Conservation (phyloP, 2,797 vertebrate species). For the Lagocephalus sceleratus region DNA sequence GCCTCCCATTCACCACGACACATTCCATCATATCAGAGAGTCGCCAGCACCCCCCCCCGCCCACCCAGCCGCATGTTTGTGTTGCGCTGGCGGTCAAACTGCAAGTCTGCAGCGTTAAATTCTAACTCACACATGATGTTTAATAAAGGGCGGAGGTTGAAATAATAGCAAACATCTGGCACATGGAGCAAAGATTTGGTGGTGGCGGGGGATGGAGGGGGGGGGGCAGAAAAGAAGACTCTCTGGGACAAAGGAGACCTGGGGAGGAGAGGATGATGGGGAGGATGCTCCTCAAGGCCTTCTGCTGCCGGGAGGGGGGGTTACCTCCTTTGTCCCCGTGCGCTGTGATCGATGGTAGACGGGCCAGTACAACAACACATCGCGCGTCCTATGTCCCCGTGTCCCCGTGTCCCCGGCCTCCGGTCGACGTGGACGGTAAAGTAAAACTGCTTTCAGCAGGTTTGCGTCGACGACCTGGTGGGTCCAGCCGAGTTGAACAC, state of each 20-base stretch:
- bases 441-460: too few species aligned
- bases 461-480: too few species aligned
- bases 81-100: background rate
- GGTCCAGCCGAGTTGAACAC: constrained; percentile 3
- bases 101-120: background rate
- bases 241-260: constrained; percentile 31
- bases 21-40: constrained; percentile 60
- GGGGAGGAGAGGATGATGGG: constrained; percentile 16
- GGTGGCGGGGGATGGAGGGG: background rate
- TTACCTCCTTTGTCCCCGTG: constrained; percentile 16
- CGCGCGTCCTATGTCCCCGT: too few species aligned
- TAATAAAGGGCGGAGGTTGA: background rate
- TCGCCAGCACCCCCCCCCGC: constrained; percentile 3
- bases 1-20: constrained; percentile 55
- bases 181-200: constrained; percentile 28
- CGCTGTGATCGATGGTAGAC: too few species aligned
- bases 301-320: constrained; percentile 5
- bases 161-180: constrained; percentile 23
- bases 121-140: too few species aligned
- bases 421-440: too few species aligned
- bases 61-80: constrained; percentile 5
- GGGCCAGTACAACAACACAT: too few species aligned
- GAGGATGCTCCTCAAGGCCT: constrained; percentile 30
- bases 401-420: too few species aligned
- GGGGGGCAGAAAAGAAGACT: constrained; percentile 12